Base-by-base conservation (phyloP, 2,113 vertebrate species). In the Agapornis roseicollis region DNA sequence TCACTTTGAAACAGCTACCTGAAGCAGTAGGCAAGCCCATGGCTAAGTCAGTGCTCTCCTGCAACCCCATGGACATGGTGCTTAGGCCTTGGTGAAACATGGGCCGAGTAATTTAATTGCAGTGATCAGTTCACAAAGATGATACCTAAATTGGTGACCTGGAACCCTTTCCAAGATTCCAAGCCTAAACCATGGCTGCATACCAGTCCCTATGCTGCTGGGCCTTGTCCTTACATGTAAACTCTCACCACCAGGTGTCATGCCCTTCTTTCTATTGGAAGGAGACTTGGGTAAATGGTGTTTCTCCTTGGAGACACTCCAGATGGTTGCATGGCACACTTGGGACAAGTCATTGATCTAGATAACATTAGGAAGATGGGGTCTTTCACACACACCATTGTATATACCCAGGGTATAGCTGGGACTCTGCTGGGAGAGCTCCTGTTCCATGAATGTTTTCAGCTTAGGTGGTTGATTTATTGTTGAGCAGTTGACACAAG, bases 371-470 rank as follows among this genome's bases (percentile, higher is more conserved):
- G 5, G 13, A 77, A 58, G 47, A 29, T 23, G 27, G 31, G 6
- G 9, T 35, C 17, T 60, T 72, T 14, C 17, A 9, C 0, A 1
- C 5, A 10, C 1, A 1, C 35, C 19, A 12, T 4, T 0, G 1
- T 15, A 2, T 13, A 22, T 14, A 37, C 5, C 6, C 0, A 0
- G 24, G 17, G 13, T 5, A 35, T 5, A n/a, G 33, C 9, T 22
- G 37, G 29, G 25, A 63, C 28, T 9, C 0, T 13, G 37, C 5
- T 72, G 41, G 16, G 37, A 52, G 58, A 69, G 24, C 46, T 81
- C 17, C 27, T 46, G 24, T 82, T 61, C n/a, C 46, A 41, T 15
- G 5, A 37, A 23, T 3, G 23, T 28, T 25, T 78, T 46, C 16
- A 3, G 24, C 37, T 56, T 1, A 3, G 44, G 41, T 41, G 33